A percentile compares a stretch with the other conserved stretches of the same genome.
Evolutionary conservation across 2,113 vertebrate genomes (phyloP).

Genomic region (Misgurnus anguillicaudatus): DNA sequence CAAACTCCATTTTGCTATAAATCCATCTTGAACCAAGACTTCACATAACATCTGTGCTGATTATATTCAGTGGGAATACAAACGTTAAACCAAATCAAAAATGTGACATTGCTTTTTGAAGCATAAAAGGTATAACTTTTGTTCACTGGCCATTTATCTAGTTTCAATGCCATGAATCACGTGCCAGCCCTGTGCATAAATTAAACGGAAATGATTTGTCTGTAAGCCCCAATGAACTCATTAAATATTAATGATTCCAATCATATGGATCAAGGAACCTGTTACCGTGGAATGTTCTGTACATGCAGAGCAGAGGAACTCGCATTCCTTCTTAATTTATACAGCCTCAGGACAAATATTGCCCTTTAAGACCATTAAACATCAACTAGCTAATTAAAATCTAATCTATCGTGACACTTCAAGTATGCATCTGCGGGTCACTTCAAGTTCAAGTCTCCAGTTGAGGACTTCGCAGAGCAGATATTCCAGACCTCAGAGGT

Average conservation of each 20-base stretch:
- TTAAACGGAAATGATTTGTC: background rate
- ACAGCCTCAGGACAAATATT: slow-evolving; percentile 37
- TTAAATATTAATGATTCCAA: slow-evolving; percentile 33
- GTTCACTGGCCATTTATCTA: background rate
- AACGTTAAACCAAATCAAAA: background rate
- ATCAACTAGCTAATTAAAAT: slow-evolving; percentile 44
- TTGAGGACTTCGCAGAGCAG: slow-evolving; percentile 26
- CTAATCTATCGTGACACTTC: slow-evolving; percentile 56
- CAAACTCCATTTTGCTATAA: background rate
- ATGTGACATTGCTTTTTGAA: background rate
- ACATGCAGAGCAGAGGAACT: slow-evolving; percentile 16
- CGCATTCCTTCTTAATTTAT: slow-evolving; percentile 36
- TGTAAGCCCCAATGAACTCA: slow-evolving; percentile 11
- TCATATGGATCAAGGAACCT: slow-evolving; percentile 13
- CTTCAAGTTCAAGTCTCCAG: slow-evolving; percentile 69
- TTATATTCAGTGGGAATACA: slow-evolving; percentile 3
- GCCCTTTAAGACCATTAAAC: slow-evolving; percentile 39
- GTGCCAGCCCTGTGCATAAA: background rate
- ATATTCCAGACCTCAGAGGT: slow-evolving; percentile 1
- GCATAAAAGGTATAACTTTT: background rate
- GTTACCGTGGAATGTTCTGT: background rate
- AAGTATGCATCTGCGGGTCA: slow-evolving; percentile 66
- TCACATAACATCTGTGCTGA: background rate
- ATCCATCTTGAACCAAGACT: background rate
- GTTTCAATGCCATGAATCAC: background rate